A percentile compares a stretch with the other conserved stretches of the same genome.
These are phyloP conservation scores for Pterois miles DNA, from an alignment of 2,797 vertebrate genomes.

Conservation along the genomic window DNA sequence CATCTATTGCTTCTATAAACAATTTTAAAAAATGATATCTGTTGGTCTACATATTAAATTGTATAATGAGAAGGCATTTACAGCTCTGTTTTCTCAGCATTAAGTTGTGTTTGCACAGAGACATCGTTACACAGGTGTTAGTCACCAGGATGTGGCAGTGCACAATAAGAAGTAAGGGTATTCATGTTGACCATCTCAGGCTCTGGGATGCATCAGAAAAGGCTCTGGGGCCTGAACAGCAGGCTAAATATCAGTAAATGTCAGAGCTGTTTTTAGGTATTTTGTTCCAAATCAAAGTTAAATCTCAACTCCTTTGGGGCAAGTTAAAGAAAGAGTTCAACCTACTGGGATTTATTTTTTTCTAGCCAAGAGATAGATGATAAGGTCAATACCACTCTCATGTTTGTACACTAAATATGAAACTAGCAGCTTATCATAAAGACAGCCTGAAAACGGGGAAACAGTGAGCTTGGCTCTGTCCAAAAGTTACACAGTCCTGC, in stretches of 20 bases:
- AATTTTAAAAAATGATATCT: too few relatives aligned
- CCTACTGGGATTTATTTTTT: not conserved
- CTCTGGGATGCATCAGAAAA: not conserved
- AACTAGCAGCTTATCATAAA: not conserved
- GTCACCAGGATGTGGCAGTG: too few relatives aligned
- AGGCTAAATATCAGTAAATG: slow-evolving; percentile 3
- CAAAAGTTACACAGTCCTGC: not conserved
- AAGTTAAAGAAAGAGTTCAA: not conserved
- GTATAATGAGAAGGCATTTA: too few relatives aligned
- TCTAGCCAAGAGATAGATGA: not conserved
- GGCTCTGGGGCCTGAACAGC: not conserved
- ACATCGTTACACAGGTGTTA: too few relatives aligned
- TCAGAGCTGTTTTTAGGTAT: slow-evolving; percentile 25
- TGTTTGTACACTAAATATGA: not conserved
- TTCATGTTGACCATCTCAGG: too few relatives aligned
- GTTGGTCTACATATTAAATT: too few relatives aligned
- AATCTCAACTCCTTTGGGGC: not conserved
- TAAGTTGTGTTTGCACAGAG: too few relatives aligned
- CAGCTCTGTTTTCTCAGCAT: too few relatives aligned
- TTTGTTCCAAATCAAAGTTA: not conserved
- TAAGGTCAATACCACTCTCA: not conserved
- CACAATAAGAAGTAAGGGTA: too few relatives aligned
- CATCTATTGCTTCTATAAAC: too few relatives aligned
- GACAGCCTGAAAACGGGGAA: not conserved
- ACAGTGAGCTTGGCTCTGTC: not conserved